These are phyloP conservation scores for Picathartes gymnocephalus DNA, from an alignment of 2,113 vertebrate species.

Conservation along the genomic window DNA sequence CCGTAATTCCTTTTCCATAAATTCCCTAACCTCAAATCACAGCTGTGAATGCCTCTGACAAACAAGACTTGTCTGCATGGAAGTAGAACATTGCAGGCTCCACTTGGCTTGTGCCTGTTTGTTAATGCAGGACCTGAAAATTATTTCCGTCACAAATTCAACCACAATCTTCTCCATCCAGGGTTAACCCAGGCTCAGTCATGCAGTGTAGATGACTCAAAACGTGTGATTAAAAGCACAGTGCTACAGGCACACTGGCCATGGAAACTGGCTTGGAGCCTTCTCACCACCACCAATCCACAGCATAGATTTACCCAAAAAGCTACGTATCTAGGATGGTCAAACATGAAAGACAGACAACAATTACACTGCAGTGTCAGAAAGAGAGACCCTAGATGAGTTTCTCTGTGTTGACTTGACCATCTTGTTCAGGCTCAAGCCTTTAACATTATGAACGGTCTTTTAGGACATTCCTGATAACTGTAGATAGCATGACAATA, in stretches of 20 bases:
- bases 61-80: constrained; percentile 13
- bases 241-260: not conserved
- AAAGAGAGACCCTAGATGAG: not conserved
- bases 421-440: not conserved
- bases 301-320: not conserved
- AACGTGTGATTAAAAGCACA: not conserved
- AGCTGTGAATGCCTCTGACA: constrained; percentile 18
- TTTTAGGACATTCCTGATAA: not conserved
- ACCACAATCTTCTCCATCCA: not conserved
- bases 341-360: not conserved
- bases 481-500: not conserved
- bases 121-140: not conserved
- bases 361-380: not conserved
- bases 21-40: constrained; percentile 24
- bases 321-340: fast-evolving
- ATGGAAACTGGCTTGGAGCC: not conserved
- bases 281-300: not conserved
- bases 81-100: not conserved
- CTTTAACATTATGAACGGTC: not conserved
- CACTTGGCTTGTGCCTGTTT: not conserved
- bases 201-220: not conserved
- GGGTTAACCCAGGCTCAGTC: not conserved
- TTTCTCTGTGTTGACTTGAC: not conserved
- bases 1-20: constrained; percentile 41
- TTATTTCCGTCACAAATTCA: not conserved